A percentile compares a stretch with the other conserved stretches of the same genome.
These are phyloP conservation scores for Phoeniculus purpureus DNA, from an alignment of 2,797 vertebrate genomes.

Conservation along the genomic window DNA sequence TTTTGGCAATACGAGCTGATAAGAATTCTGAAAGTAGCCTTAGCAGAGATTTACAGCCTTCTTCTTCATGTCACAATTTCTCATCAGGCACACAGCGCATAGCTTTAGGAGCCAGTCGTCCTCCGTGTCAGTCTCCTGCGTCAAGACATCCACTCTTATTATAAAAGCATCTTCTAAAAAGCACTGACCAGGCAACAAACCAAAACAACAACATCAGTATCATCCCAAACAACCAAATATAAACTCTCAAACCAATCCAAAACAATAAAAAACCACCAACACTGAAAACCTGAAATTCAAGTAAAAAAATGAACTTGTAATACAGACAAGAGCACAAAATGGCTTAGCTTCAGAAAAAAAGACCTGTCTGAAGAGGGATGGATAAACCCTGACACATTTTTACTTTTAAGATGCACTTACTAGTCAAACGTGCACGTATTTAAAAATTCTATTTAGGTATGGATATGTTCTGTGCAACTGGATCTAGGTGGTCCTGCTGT, in stretches of 20 bases:
- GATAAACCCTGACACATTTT: background rate
- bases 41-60: background rate
- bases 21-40: background rate
- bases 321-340: background rate
- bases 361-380: background rate
- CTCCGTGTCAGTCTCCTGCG: background rate
- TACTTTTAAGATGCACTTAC: background rate
- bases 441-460: too few species aligned
- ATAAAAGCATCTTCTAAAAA: background rate
- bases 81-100: background rate
- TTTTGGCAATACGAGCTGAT: background rate
- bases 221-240: background rate
- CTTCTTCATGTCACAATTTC: background rate
- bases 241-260: too few species aligned
- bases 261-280: accelerated
- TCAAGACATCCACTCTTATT: background rate
- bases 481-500: too few species aligned
- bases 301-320: background rate
- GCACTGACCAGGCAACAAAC: too few species aligned
- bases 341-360: background rate
- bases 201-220: background rate
- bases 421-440: too few species aligned
- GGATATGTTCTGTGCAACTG: too few species aligned
- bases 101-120: background rate
- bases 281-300: background rate